A percentile compares a stretch with the other conserved stretches of the same genome.
These are phyloP conservation scores for Micromys minutus DNA, from an alignment of 2,113 vertebrate genomes.

Conservation along the genomic window DNA sequence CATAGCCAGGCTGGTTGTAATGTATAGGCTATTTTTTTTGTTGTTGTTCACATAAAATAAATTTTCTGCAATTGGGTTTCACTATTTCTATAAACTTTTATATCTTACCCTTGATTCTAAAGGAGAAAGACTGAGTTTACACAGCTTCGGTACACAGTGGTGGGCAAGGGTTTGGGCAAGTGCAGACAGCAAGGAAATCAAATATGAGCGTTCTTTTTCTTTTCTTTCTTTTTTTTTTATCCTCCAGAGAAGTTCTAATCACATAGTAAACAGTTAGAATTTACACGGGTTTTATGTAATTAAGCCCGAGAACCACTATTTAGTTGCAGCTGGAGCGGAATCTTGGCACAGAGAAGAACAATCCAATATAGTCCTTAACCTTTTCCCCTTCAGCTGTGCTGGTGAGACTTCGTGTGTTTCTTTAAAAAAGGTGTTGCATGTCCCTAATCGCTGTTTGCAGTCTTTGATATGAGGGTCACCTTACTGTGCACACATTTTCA, in stretches of 20 bases:
- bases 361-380: conserved; percentile 48
- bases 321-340: conserved; percentile 75
- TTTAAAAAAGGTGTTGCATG: conserved; percentile 57
- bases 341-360: conserved; percentile 73
- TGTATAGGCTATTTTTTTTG: conserved; percentile 31
- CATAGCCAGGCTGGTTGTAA: conserved; percentile 4
- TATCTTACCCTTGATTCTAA: conserved; percentile 68
- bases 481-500: conserved; percentile 63
- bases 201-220: conserved; percentile 66
- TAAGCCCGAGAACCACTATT: conserved; percentile 76
- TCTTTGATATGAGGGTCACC: conserved; percentile 66
- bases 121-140: conserved; percentile 79
- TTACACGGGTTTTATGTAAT: conserved; percentile 79
- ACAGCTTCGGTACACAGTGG: conserved; percentile 79
- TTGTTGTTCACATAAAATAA: conserved; percentile 62
- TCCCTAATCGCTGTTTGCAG: conserved; percentile 56
- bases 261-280: conserved; percentile 79
- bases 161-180: conserved; percentile 74
- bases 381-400: conserved; percentile 64
- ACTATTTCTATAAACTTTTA: conserved; percentile 76
- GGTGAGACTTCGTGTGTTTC: conserved; percentile 47
- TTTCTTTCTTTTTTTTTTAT: conserved; percentile 24
- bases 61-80: conserved; percentile 67
- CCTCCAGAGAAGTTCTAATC: conserved; percentile 76
- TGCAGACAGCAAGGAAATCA: conserved; percentile 78